phyloP scores from a whole-genome alignment of 2,113 vertebrate species.

The Pedionomus torquatus region DNA sequence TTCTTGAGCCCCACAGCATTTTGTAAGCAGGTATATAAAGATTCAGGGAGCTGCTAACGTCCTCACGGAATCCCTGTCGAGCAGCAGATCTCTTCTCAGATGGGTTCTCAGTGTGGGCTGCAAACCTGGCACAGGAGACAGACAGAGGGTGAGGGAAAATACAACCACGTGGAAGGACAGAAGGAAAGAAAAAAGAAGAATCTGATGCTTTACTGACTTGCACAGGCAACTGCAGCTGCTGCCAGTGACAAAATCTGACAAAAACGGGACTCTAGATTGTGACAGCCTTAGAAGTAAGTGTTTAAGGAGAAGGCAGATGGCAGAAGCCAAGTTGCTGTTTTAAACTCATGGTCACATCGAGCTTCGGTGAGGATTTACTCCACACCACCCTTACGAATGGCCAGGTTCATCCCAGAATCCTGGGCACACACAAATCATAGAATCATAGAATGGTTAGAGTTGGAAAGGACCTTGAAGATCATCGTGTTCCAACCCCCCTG shows the following conservation, averaged over 20 bases:
- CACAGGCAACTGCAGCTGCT: background rate
- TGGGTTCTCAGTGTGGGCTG: background rate
- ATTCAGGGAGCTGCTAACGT: background rate
- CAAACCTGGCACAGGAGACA: background rate
- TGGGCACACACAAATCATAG: slow-evolving; percentile 51
- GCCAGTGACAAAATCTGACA: background rate
- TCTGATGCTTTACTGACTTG: background rate
- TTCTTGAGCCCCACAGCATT: background rate
- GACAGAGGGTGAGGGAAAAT: background rate
- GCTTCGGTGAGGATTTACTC: background rate
- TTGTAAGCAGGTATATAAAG: background rate
- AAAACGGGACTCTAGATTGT: background rate
- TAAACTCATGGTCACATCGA: background rate
- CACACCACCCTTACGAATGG: background rate
- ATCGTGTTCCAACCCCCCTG: no score
- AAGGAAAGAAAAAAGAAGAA: background rate
- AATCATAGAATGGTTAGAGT: no score
- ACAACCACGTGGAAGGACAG: background rate
- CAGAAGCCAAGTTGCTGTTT: background rate
- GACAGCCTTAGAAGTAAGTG: background rate
- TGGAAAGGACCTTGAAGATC: no score
- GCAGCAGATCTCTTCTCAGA: background rate
- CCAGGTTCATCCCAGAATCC: background rate
- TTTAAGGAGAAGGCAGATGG: background rate
- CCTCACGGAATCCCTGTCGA: background rate